These are phyloP conservation scores for Polietes domitor DNA, from an alignment of 2,888 invertebrate species.

Conservation along the genomic window DNA sequence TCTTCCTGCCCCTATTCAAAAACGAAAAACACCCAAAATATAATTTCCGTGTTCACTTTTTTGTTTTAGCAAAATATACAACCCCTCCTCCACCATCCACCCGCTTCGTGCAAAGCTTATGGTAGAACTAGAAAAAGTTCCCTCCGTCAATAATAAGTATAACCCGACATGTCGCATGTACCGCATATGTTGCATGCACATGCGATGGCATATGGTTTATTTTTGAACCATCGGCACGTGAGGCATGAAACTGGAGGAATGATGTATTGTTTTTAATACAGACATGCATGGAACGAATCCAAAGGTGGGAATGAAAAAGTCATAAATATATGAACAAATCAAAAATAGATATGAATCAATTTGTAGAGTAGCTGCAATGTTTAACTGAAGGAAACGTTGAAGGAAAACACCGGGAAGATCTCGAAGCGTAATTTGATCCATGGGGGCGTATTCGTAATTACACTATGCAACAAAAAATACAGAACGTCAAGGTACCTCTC, in stretches of 20 bases:
- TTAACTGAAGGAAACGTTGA: background rate
- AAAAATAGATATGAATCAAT: conserved; percentile 5
- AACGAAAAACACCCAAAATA: conserved; percentile 25
- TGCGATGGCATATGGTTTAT: conserved; percentile 36
- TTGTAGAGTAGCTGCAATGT: background rate
- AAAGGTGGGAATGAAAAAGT: background rate
- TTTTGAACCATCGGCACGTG: conserved; percentile 1
- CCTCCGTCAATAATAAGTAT: conserved; percentile 49
- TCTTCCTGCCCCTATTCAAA: background rate
- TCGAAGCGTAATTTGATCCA: too few species aligned
- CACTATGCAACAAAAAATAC: too few species aligned
- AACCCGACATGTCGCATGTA: conserved; percentile 52
- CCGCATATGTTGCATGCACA: conserved; percentile 31
- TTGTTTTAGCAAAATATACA: background rate
- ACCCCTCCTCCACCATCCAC: background rate
- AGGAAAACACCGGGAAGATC: background rate
- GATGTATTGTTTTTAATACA: background rate
- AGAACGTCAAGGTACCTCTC: too few species aligned
- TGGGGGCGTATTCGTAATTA: too few species aligned
- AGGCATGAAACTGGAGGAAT: conserved; percentile 9
- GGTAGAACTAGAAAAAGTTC: conserved; percentile 26
- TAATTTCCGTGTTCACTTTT: conserved; percentile 36
- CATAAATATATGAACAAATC: background rate
- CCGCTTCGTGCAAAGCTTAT: background rate
- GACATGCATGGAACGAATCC: background rate